Percentiles rank a stretch among this genome's conserved stretches.
These are phyloP conservation scores for Setipinna tenuifilis DNA, from an alignment of 2,797 vertebrate species.

Conservation along the genomic window DNA sequence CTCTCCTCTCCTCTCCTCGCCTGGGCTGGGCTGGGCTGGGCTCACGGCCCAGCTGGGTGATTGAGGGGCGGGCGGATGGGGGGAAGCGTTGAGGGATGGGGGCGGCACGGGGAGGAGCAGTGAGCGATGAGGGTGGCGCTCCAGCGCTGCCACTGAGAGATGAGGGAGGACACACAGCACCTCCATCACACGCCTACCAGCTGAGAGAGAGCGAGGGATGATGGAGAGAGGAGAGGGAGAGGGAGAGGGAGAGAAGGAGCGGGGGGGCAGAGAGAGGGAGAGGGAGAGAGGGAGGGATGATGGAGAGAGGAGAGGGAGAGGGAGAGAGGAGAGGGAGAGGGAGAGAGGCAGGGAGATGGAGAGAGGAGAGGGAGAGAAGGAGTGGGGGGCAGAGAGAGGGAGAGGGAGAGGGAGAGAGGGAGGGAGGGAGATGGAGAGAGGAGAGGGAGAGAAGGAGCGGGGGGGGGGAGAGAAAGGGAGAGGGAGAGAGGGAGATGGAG, in stretches of 20 bases:
- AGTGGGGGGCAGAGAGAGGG: not conserved
- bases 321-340: not conserved
- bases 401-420: not conserved
- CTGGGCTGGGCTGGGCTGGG: too few relatives aligned
- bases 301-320: not conserved
- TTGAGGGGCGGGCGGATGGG: not conserved
- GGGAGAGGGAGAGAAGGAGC: not conserved
- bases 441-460: not conserved
- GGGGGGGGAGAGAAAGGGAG: not conserved
- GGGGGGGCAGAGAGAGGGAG: not conserved
- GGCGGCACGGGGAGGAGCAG: not conserved
- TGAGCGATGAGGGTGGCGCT: constrained; percentile 1
- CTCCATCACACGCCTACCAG: constrained; percentile 20
- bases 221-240: not conserved
- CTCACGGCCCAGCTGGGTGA: not conserved
- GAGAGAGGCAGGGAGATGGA: not conserved
- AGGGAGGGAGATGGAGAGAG: not conserved
- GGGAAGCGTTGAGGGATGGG: constrained; percentile 7
- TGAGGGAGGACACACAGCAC: constrained; percentile 42
- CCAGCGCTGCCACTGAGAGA: constrained; percentile 34
- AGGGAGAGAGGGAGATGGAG: not conserved
- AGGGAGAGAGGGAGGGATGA: not conserved
- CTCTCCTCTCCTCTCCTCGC: too few relatives aligned
- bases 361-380: not conserved
- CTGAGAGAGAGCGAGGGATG: not conserved